Base-by-base conservation (phyloP, 2,888 invertebrate species). In the Noctua janthe region DNA sequence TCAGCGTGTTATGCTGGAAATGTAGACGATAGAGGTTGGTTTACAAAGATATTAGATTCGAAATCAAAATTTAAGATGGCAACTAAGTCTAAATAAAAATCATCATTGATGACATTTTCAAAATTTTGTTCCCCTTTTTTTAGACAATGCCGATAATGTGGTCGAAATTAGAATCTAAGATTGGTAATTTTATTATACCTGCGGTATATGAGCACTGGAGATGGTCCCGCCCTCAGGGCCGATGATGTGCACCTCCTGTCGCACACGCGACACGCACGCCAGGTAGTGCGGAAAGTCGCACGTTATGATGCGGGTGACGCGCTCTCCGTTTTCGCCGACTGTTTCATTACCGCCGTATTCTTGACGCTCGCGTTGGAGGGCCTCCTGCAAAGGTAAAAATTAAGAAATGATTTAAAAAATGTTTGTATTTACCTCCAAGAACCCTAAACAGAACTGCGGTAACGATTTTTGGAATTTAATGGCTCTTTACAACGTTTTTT, bases 271-370 rank as follows among this genome's bases (percentile, higher is more conserved):
- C 80, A 99, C 98, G 73, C 99, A 98, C 23, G 99, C 99, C 93
- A 99, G 99, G 96, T 99, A 99, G 97, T 99, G 99, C 0, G 99
- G 99, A 96, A 99, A 99, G 96, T 99, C 99, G 89, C 98, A 98
- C 5, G 99, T 99, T 85, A 99, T 97, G 91, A 99, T 99, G 82
- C 99, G 98, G 3, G 99, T 99, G 92, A 99, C 99, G 56, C 99
- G 97, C 92, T 98, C 98, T 64, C 99, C 99, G 92, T 98, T 98
- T 93, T 96, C 96, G 93, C 95, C 95, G 2, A 95, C 87, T 0
- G 94, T 92, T 76, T 97, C 96, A 51, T 96, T 91, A 23, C 89
- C 88, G 49, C 97, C 97, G 97, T 99, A 98, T 95, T 99, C 99
- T 95, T 99, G 98, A 91, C 99, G 98, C 93, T 99, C 99, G 93